Evolutionary conservation across 2,113 vertebrate genomes (phyloP).

Genomic region (Neogobius melanostomus): DNA sequence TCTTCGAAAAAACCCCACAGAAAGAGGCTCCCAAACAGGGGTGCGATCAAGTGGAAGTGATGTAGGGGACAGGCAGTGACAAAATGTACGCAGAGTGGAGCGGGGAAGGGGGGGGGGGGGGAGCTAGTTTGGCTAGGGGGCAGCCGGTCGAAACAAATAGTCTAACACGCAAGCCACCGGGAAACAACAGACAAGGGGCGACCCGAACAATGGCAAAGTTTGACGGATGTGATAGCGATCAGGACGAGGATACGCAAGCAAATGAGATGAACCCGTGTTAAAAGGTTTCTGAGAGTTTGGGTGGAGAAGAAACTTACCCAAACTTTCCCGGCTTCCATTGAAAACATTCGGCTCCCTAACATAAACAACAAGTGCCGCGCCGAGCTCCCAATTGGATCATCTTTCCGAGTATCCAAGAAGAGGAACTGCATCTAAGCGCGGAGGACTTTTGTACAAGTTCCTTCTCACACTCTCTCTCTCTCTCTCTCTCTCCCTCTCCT

Average conservation of each 20-base stretch:
- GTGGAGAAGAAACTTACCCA: slow-evolving; percentile 56
- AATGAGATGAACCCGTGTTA: not conserved
- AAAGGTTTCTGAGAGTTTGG: slow-evolving; percentile 17
- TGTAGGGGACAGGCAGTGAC: slow-evolving; percentile 68
- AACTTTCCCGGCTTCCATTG: slow-evolving; percentile 38
- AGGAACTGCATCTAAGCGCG: slow-evolving; percentile 52
- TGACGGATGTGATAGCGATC: slow-evolving; percentile 23
- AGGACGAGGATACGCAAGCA: not conserved
- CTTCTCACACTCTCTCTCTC: slow-evolving; percentile 29
- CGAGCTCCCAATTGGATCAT: slow-evolving; percentile 34
- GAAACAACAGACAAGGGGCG: slow-evolving; percentile 53
- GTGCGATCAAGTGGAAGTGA: slow-evolving; percentile 76
- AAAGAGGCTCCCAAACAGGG: slow-evolving; percentile 63
- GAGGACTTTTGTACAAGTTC: slow-evolving; percentile 63
- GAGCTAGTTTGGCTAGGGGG: slow-evolving; percentile 49
- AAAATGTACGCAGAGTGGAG: slow-evolving; percentile 66
- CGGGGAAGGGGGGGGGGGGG: slow-evolving; percentile 29
- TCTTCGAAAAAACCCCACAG: slow-evolving; percentile 38
- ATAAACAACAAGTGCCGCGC: slow-evolving; percentile 25
- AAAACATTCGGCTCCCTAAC: slow-evolving; percentile 23
- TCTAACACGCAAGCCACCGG: slow-evolving; percentile 69
- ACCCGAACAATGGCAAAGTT: slow-evolving; percentile 58
- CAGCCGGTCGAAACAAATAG: slow-evolving; percentile 66
- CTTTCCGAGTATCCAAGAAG: slow-evolving; percentile 58
- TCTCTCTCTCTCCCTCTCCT: slow-evolving; percentile 30